Base-by-base conservation (phyloP, 2,888 invertebrate genomes). In the Sabatieria punctata region DNA sequence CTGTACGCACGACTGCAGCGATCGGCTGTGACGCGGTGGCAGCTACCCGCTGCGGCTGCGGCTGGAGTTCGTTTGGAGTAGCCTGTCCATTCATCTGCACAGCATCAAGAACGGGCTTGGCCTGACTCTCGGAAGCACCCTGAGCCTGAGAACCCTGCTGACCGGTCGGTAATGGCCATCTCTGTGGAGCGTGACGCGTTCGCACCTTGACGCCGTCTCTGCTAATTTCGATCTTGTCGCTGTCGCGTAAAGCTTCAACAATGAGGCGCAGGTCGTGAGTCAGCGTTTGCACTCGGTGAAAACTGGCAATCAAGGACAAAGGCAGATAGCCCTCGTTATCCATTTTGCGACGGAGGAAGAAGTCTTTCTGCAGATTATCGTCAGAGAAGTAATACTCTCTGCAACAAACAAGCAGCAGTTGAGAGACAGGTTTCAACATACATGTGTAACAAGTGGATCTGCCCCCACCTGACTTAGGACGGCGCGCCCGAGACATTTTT, bases 351-450 rank as follows among this genome's bases (percentile, higher is more conserved):
- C 95, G 78, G 54, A 97, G 75, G 74, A 86, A 97, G 73, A 93
- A 86, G 66, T 97, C 97, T 59, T 85, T 78, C 57, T 82, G 78
- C 47, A 97, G 73, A 72, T 97, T 97, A 63, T 91, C 91, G 55
- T 82, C 81, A 59, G 89, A 89, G 74, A 97, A 95, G 77, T 97
- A 97, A 72, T 97, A 97, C 72, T 97, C 95, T 65, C 93, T 95
- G 74, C 35, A 76, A 58, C 4, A n/a, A 50, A 51, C 26, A 49
- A 48, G 36, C n/a, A 52, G 8, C 47, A 45, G 11, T 46, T 25
- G 15, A 43, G 47, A 13, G 46, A 40, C 15, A 56, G 55, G 49
- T 52, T 51, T 56, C n/a, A 6, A 11, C 6, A 6, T 15, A 6
- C 13, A 37, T 4, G n/a, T 37, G n/a, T 4, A 15, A 15, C 30